These are phyloP conservation scores for Theretra japonica DNA, from an alignment of 2,888 invertebrate genomes.

Conservation along the genomic window DNA sequence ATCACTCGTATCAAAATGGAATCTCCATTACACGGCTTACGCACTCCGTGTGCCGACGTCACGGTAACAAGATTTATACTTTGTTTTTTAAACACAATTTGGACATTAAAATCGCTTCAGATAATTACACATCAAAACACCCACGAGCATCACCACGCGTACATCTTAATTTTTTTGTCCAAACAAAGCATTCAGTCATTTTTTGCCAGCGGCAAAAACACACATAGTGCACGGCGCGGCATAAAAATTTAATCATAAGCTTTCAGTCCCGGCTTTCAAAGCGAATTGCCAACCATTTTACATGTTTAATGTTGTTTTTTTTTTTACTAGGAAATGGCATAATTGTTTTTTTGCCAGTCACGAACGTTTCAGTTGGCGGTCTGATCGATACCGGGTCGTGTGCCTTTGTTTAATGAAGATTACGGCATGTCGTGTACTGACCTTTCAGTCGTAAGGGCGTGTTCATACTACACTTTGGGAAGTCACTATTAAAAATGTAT, in stretches of 20 bases:
- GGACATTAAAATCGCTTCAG: conserved; percentile 33
- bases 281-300: conserved; percentile 64
- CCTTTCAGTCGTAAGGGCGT: background rate
- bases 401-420: conserved; percentile 6
- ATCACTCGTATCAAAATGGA: background rate
- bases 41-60: background rate
- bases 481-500: background rate
- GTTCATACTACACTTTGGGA: background rate
- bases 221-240: conserved; percentile 59
- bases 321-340: conserved; percentile 63
- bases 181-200: conserved; percentile 57
- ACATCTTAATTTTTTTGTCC: conserved; percentile 53
- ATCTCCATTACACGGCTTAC: conserved; percentile 18
- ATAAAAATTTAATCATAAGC: conserved; percentile 71
- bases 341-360: conserved; percentile 55
- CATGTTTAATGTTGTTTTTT: conserved; percentile 55
- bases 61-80: conserved; percentile 17
- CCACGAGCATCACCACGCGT: conserved; percentile 46
- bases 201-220: conserved; percentile 66
- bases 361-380: conserved; percentile 34
- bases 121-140: conserved; percentile 49
- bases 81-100: conserved; percentile 30
- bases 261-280: conserved; percentile 71
- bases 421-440: conserved; percentile 5
- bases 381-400: conserved; percentile 17